Base-by-base conservation (phyloP, 1,140 invertebrate genomes). In the Chironomus tepperi region DNA sequence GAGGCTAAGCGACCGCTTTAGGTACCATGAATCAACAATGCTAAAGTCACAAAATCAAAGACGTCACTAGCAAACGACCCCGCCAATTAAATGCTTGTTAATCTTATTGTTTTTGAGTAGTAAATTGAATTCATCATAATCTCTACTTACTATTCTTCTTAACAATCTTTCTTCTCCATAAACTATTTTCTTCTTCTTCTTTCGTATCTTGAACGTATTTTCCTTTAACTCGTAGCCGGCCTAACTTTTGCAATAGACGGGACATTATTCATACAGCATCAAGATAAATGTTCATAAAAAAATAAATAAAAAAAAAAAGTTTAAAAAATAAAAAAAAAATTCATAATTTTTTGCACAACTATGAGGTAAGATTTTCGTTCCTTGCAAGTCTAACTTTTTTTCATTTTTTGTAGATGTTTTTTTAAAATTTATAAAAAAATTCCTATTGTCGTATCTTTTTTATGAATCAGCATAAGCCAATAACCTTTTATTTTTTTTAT, bases 251-350 rank as follows among this genome's bases (percentile, higher is more conserved):
- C 65, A 70, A 70, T 70, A 19, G 65, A 70, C 16, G 65, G 18
- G 18, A 70, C 65, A 18, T 70, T 70, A 18, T 70, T 9, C 9
- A 57, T 57, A 16, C 65, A 70, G 65, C 65, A 7, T 18, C 65
- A 70, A 70, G 16, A 70, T 70, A 70, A 21, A 57, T 12, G 65
- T 16, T 70, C 65, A 70, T 70, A 18, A 10, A 19, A 67, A 67
- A 57, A 57, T 57, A 57, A 57, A n/a, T n/a, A n/a, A 57, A 57
- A 57, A n/a, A 57, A 57, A 57, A n/a, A 57, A 57, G n/a, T 57
- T 57, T 57, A 57, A 57, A 3, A 57, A 57, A n/a, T n/a, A n/a
- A 57, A 57, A 57, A n/a, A 57, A 57, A 57, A 10, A 12, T 57
- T 57, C 1, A 57, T 57, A n/a, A 57, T 34, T 34, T n/a, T 34